These are phyloP conservation scores for Globicephala melas DNA, from an alignment of 2,113 vertebrate genomes.

Conservation along the genomic window DNA sequence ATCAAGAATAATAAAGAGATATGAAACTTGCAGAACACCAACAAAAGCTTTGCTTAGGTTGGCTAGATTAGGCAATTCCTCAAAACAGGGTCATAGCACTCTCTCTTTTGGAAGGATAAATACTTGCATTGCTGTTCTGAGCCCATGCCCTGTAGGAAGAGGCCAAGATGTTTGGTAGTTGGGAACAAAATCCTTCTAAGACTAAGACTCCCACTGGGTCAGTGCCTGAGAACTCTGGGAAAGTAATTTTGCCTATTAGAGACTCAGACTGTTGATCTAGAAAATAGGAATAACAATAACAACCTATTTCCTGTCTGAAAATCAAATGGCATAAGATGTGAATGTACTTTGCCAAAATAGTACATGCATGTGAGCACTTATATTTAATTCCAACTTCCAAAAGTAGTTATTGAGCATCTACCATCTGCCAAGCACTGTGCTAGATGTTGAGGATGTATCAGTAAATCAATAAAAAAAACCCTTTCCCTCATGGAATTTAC, in stretches of 20 bases:
- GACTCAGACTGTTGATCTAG: neutral
- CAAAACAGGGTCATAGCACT: neutral
- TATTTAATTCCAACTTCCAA: slow-evolving; percentile 3
- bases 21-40: neutral
- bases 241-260: neutral
- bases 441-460: neutral
- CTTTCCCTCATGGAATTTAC: neutral
- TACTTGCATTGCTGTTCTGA: neutral
- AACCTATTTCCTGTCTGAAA: neutral
- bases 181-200: neutral
- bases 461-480: neutral
- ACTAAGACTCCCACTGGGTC: neutral
- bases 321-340: neutral
- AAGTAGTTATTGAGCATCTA: neutral
- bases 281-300: slow-evolving; percentile 27
- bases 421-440: neutral
- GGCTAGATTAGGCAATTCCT: neutral
- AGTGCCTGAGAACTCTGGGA: neutral
- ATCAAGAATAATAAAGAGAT: slow-evolving; percentile 4
- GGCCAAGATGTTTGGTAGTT: neutral
- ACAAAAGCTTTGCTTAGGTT: neutral
- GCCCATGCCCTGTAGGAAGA: neutral
- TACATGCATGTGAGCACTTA: neutral
- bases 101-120: neutral
- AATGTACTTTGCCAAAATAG: neutral